Conservation (phyloP, 2,113 vertebrate genomes). For the Seriola aureovittata region DNA sequence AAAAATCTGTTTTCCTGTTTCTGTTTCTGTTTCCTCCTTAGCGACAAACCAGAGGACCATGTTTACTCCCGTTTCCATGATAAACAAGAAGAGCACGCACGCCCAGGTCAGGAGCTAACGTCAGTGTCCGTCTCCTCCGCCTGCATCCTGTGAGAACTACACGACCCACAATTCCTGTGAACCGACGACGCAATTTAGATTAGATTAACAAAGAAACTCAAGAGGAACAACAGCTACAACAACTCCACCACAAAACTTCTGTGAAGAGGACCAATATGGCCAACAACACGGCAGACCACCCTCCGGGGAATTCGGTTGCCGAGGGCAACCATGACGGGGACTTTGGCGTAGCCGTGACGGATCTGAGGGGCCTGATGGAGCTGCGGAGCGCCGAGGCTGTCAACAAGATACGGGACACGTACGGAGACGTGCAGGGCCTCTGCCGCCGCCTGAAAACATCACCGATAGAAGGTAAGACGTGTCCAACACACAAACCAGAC, state of each 20-base stretch:
- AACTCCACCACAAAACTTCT: constrained; percentile 6
- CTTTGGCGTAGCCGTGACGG: constrained; percentile 89
- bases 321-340: constrained; percentile 91
- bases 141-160: constrained; percentile 55
- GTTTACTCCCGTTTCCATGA: constrained; percentile 81
- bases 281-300: constrained; percentile 91
- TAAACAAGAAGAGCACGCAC: constrained; percentile 83
- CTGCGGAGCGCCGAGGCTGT: constrained; percentile 90
- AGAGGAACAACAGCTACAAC: constrained; percentile 13
- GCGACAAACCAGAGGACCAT: constrained; percentile 77
- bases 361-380: constrained; percentile 94
- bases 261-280: constrained; percentile 83
- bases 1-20: constrained; percentile 40
- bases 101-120: constrained; percentile 81
- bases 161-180: constrained; percentile 59
- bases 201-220: constrained; percentile 1
- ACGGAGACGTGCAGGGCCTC: constrained; percentile 89
- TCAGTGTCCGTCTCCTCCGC: constrained; percentile 2
- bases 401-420: constrained; percentile 85
- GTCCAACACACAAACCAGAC: background rate
- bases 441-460: constrained; percentile 93
- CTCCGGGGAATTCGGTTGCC: constrained; percentile 88
- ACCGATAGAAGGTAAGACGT: constrained; percentile 91
- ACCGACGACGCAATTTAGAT: background rate
- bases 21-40: constrained; percentile 57